phyloP scores from a whole-genome alignment of 1,140 invertebrate genomes.

The Calosoma granatense region DNA sequence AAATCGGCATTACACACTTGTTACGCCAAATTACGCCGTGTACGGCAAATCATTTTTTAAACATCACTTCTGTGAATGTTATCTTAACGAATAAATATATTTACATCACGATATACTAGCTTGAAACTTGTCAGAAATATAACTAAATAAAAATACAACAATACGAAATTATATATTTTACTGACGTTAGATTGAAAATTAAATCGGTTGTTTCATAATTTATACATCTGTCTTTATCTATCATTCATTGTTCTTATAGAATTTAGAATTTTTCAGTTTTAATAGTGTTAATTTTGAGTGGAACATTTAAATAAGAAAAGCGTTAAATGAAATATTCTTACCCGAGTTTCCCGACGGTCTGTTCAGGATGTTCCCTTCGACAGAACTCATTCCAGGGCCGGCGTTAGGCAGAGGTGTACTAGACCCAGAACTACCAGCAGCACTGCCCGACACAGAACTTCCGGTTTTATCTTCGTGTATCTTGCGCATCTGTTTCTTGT shows the following conservation, averaged over 20 bases:
- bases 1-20: conserved; percentile 13
- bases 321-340: conserved; percentile 2
- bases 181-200: no score
- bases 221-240: no score
- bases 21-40: conserved; percentile 7
- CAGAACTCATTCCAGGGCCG: neutral
- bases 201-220: no score
- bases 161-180: no score
- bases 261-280: no score
- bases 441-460: neutral
- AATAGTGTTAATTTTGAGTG: no score
- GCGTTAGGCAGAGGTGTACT: neutral
- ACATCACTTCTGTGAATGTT: neutral
- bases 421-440: neutral
- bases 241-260: no score
- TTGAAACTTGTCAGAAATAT: no score
- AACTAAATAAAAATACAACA: no score
- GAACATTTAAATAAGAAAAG: no score
- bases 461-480: conserved; percentile 42
- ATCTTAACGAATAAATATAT: no score
- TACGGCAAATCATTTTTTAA: neutral
- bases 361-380: conserved; percentile 11
- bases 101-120: no score
- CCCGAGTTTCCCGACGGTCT: conserved; percentile 2
- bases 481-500: conserved; percentile 88